phyloP scores from a whole-genome alignment of 2,113 vertebrate genomes.

The Caranx melampygus region DNA sequence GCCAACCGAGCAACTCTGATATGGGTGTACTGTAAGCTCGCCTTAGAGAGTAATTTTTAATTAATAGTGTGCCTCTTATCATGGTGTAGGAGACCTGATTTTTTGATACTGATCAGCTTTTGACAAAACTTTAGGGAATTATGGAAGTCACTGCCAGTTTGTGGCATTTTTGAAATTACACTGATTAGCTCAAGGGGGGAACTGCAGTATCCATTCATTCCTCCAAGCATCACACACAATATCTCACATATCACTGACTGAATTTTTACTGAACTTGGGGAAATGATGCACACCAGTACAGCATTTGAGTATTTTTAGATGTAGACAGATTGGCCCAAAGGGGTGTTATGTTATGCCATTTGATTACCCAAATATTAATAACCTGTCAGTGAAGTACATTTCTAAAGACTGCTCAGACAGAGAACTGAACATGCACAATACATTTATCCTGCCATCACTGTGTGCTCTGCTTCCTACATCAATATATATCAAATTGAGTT shows the following conservation, averaged over 20 bases:
- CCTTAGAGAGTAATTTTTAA: conserved; percentile 38
- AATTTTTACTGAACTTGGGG: conserved; percentile 13
- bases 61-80: conserved; percentile 45
- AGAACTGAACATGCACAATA: background rate
- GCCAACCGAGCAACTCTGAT: conserved; percentile 10
- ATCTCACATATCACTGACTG: conserved; percentile 16
- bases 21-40: conserved; percentile 10
- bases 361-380: conserved; percentile 43
- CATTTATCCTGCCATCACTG: conserved; percentile 26
- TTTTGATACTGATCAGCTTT: conserved; percentile 51
- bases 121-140: conserved; percentile 25
- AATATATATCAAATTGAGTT: conserved; percentile 28
- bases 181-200: conserved; percentile 29
- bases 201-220: conserved; percentile 24
- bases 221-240: conserved; percentile 19
- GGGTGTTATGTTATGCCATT: conserved; percentile 22
- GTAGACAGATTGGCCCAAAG: conserved; percentile 20
- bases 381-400: conserved; percentile 32
- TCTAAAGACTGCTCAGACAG: conserved; percentile 1
- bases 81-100: conserved; percentile 18
- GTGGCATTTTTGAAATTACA: conserved; percentile 38
- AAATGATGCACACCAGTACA: conserved; percentile 28
- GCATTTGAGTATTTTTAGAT: conserved; percentile 30
- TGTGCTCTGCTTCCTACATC: conserved; percentile 17
- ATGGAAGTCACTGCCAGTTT: conserved; percentile 26